Evolutionary conservation across 2,888 invertebrate species (phyloP).

Genomic region (Acleris literana): DNA sequence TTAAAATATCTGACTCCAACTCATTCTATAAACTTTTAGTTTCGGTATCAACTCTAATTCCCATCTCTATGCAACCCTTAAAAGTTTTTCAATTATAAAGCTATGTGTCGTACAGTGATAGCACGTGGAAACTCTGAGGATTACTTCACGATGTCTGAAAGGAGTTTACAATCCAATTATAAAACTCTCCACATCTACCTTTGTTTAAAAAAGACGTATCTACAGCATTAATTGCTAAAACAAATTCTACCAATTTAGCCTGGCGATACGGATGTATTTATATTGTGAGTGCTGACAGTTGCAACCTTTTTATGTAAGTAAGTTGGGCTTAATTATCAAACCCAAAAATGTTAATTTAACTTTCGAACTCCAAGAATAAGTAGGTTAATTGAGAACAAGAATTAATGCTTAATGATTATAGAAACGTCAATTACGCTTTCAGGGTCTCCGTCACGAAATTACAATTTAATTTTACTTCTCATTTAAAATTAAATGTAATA

Average conservation of each 20-base stretch:
- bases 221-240: no score
- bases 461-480: neutral
- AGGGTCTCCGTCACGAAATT: neutral
- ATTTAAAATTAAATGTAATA: no score
- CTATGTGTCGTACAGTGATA: constrained; percentile 27
- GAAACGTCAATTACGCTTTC: constrained; percentile 7
- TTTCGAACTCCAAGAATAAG: constrained; percentile 4
- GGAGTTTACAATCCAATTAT: constrained; percentile 6
- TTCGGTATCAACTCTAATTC: constrained; percentile 1
- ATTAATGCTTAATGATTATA: neutral
- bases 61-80: constrained; percentile 17
- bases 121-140: constrained; percentile 21
- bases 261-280: no score
- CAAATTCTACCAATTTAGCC: no score
- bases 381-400: constrained; percentile 1
- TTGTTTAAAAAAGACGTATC: no score
- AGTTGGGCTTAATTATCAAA: constrained; percentile 5
- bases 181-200: neutral
- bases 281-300: no score
- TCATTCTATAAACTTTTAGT: neutral
- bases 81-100: constrained; percentile 40
- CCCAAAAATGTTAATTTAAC: constrained; percentile 19
- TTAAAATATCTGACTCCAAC: no score
- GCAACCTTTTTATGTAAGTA: no score
- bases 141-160: constrained; percentile 8